A percentile compares a stretch with the other conserved stretches of the same genome.
These are phyloP conservation scores for Pollenia labialis DNA, from an alignment of 2,888 invertebrate genomes.

Conservation along the genomic window DNA sequence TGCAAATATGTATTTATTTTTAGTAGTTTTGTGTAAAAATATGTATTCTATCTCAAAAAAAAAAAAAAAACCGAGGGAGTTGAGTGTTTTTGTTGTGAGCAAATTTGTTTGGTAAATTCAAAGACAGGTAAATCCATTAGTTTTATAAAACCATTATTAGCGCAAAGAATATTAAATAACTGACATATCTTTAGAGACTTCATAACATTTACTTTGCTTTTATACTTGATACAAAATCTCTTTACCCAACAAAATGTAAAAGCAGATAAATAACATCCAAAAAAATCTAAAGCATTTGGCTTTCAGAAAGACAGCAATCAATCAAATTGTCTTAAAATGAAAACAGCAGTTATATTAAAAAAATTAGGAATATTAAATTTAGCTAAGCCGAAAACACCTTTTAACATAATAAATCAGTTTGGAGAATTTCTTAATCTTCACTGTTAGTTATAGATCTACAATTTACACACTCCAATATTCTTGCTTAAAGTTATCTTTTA, in stretches of 20 bases:
- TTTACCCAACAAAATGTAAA: constrained; percentile 23
- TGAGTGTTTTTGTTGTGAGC: background rate
- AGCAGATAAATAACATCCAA: background rate
- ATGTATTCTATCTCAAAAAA: background rate
- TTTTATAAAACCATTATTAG: constrained; percentile 66
- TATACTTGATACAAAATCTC: background rate
- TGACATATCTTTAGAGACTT: constrained; percentile 63
- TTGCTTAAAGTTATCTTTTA: no score
- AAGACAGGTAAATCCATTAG: constrained; percentile 65
- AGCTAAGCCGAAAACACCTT: no score
- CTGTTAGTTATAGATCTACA: no score
- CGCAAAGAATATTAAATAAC: constrained; percentile 65
- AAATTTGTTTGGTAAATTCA: constrained; percentile 35
- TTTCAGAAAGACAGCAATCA: no score
- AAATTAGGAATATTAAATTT: no score
- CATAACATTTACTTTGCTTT: constrained; percentile 28
- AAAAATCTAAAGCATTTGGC: background rate
- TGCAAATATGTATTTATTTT: constrained; percentile 15
- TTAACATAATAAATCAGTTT: no score
- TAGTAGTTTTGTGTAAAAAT: background rate
- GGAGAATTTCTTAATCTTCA: no score
- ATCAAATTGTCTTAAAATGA: no score
- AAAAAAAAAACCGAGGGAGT: background rate
- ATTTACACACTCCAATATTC: no score
- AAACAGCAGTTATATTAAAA: no score